Evolutionary conservation across 2,888 invertebrate genomes (phyloP), one percentile per base, ranked within the genome.

Genomic region (Brachyopa scutellaris): DNA sequence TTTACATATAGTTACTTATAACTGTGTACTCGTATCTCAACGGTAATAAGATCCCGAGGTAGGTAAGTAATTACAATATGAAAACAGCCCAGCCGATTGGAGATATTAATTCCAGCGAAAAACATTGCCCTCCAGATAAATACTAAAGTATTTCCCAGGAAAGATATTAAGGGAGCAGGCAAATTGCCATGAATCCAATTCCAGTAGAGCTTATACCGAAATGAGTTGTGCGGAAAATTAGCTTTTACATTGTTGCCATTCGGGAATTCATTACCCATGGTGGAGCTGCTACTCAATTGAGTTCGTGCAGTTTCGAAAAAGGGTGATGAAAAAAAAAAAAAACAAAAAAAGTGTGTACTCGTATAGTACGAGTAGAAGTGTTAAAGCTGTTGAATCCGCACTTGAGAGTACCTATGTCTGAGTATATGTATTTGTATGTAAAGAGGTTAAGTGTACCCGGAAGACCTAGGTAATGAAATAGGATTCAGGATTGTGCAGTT

Each of bases 151-250:
- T 74, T 74, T 74, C 74, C 74, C 74, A 64, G 13, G 74, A 57
- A 74, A 64, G 47, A 57, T 74, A 74, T 74, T 74, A 66, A 74
- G 38, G 26, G 49, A 66, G 40, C 40, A 66, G 31, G 64, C 47
- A 74, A 74, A 74, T 74, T 74, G 57, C 74, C 64, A 49, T 66
- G 74, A 74, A 74, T 74, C 64, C 74, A 74, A 74, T 74, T 74
- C 57, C 57, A 11, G n/a, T n/a, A n/a, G 38, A 57, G 31, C 49
- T 64, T 45, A 55, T 47, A 53, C 47, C 38, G 49, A 57, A 64
- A 55, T 64, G 74, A 74, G 74, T 66, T 74, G 74, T 57, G 49
- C 74, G 57, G 74, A 74, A 74, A 74, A 74, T 74, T 57, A 66
- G 74, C 57, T 64, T 74, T 57, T 74, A 57, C 66, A 57, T 47